Percentiles rank a stretch among this genome's conserved stretches.
These are phyloP conservation scores for Camponotus fellah DNA, from an alignment of 2,888 invertebrate genomes.

Conservation along the genomic window DNA sequence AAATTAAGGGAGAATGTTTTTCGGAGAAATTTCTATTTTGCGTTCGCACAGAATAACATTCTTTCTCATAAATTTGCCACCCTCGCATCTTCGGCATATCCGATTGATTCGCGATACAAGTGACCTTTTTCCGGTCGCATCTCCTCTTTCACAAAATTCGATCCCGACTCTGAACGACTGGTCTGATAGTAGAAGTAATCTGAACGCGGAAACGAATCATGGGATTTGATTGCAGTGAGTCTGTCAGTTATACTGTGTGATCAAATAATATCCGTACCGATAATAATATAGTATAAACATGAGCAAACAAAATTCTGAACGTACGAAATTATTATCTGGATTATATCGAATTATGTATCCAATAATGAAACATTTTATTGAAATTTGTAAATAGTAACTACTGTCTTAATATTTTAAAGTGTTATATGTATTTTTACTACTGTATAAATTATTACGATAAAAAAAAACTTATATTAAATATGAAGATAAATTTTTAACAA, in stretches of 20 bases:
- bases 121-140: slow-evolving; percentile 19
- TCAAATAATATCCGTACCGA: slow-evolving; percentile 27
- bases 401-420: not conserved
- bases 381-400: not conserved
- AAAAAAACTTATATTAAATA: not conserved
- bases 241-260: slow-evolving; percentile 52
- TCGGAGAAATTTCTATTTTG: slow-evolving; percentile 69
- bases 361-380: not conserved
- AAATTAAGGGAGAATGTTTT: slow-evolving; percentile 80
- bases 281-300: slow-evolving; percentile 31
- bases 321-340: not conserved
- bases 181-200: slow-evolving; percentile 65
- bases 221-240: slow-evolving; percentile 63
- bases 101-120: slow-evolving; percentile 71
- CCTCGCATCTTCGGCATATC: slow-evolving; percentile 47
- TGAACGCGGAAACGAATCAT: slow-evolving; percentile 63
- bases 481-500: not conserved
- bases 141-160: slow-evolving; percentile 62
- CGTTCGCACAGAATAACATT: slow-evolving; percentile 60
- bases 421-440: not conserved
- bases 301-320: not conserved
- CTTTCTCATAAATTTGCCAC: slow-evolving; percentile 70
- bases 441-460: not conserved
- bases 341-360: not conserved
- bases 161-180: slow-evolving; percentile 50